These are phyloP conservation scores for Resseliella maxima DNA, from an alignment of 2,888 invertebrate genomes.

Conservation along the genomic window DNA sequence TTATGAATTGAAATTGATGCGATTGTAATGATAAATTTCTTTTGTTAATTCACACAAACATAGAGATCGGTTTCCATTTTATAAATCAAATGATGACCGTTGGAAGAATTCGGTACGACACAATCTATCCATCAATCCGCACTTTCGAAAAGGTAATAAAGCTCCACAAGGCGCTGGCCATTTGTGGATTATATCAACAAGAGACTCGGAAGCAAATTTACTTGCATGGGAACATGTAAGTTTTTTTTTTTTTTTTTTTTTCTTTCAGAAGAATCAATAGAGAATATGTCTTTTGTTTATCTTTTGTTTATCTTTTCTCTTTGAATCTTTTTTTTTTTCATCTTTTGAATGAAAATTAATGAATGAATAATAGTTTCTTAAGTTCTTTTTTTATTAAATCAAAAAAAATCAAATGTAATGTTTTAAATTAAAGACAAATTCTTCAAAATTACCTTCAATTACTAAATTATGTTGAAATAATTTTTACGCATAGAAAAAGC, in stretches of 20 bases:
- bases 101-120: slow-evolving; percentile 95
- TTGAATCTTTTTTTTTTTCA: too few relatives aligned
- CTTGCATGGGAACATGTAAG: slow-evolving; percentile 72
- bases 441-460: too few relatives aligned
- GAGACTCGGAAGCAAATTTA: slow-evolving; percentile 70
- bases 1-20: not conserved
- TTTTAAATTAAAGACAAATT: too few relatives aligned
- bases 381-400: too few relatives aligned
- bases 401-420: too few relatives aligned
- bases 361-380: too few relatives aligned
- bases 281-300: too few relatives aligned
- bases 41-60: too few relatives aligned
- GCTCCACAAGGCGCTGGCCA: slow-evolving; percentile 90
- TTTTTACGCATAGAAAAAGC: slow-evolving; percentile 67
- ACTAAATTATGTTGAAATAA: not conserved
- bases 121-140: slow-evolving; percentile 91
- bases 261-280: too few relatives aligned
- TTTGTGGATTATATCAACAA: slow-evolving; percentile 86
- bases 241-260: too few relatives aligned
- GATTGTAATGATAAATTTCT: not conserved
- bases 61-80: slow-evolving; percentile 90
- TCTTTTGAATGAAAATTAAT: too few relatives aligned
- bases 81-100: slow-evolving; percentile 89
- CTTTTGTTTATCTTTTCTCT: too few relatives aligned
- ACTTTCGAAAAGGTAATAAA: slow-evolving; percentile 87